phyloP scores from a whole-genome alignment of 2,888 invertebrate species.

The Diarsia brunnea region DNA sequence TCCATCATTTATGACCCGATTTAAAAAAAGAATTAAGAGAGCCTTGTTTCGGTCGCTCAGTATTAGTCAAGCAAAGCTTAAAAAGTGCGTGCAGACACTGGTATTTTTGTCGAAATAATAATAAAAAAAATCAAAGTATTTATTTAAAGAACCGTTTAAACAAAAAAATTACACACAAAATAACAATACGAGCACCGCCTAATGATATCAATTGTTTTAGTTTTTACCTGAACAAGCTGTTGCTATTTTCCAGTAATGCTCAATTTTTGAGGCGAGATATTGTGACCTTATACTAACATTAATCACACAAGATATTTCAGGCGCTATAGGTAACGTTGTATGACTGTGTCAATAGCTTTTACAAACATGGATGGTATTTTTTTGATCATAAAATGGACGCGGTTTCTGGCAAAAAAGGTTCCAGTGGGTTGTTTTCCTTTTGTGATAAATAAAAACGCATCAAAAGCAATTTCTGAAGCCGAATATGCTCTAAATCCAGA shows the following conservation, averaged over 20 bases:
- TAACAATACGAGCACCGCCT: too few species aligned
- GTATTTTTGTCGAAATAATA: too few species aligned
- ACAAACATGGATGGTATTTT: neutral
- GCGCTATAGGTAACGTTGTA: neutral
- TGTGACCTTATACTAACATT: neutral
- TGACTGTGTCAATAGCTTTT: neutral
- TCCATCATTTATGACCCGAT: too few species aligned
- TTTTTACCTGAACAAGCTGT: too few species aligned
- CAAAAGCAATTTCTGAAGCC: conserved; percentile 71
- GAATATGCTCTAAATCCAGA: conserved; percentile 75
- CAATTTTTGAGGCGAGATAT: too few species aligned
- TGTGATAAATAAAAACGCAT: conserved; percentile 64
- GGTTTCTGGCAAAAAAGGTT: conserved; percentile 13
- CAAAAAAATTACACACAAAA: too few species aligned
- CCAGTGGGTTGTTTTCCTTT: conserved; percentile 40
- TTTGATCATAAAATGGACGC: conserved; percentile 13
- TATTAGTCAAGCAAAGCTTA: neutral
- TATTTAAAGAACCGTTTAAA: too few species aligned
- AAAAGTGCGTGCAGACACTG: neutral
- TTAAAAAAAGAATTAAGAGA: too few species aligned
- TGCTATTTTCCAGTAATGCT: too few species aligned
- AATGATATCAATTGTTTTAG: too few species aligned
- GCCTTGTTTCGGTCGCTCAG: neutral
- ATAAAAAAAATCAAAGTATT: too few species aligned
- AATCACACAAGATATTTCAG: neutral